Percentiles rank a stretch among this genome's conserved stretches.
Evolutionary conservation across 2,888 invertebrate genomes (phyloP).

Genomic region (Ischnura elegans): DNA sequence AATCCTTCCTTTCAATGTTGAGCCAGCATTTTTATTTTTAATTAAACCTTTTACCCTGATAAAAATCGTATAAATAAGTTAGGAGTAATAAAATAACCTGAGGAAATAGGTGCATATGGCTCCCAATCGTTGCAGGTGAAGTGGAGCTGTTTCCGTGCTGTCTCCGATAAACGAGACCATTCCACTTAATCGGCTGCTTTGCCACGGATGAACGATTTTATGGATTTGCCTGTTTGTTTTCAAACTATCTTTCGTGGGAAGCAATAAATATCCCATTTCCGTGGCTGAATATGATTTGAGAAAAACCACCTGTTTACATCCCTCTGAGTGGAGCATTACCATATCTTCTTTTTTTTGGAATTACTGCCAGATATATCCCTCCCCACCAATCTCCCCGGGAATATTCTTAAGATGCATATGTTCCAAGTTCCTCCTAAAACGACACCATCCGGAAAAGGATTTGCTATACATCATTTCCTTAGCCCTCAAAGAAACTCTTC

Average conservation of each 20-base stretch:
- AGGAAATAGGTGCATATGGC: neutral
- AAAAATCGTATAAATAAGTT: too few relatives aligned
- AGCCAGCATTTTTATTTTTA: too few relatives aligned
- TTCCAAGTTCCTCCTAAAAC: neutral
- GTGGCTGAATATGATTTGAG: neutral
- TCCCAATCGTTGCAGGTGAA: neutral
- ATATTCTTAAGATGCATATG: neutral
- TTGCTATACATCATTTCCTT: neutral
- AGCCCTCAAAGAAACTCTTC: neutral
- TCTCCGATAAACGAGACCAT: neutral
- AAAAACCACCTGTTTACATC: neutral
- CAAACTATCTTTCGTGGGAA: neutral
- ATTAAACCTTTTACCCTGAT: too few relatives aligned
- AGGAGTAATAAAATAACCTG: too few relatives aligned
- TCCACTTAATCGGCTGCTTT: neutral
- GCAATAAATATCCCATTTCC: neutral
- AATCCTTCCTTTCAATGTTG: too few relatives aligned
- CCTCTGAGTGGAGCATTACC: neutral
- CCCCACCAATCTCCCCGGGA: neutral
- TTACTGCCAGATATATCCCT: constrained; percentile 4
- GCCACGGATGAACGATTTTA: neutral
- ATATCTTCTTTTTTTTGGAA: neutral
- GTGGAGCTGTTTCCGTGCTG: neutral
- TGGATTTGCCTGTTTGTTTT: neutral
- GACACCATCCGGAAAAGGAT: neutral